Evolutionary conservation across 2,113 vertebrate genomes (phyloP).

Genomic region (Pachyramphus minor): DNA sequence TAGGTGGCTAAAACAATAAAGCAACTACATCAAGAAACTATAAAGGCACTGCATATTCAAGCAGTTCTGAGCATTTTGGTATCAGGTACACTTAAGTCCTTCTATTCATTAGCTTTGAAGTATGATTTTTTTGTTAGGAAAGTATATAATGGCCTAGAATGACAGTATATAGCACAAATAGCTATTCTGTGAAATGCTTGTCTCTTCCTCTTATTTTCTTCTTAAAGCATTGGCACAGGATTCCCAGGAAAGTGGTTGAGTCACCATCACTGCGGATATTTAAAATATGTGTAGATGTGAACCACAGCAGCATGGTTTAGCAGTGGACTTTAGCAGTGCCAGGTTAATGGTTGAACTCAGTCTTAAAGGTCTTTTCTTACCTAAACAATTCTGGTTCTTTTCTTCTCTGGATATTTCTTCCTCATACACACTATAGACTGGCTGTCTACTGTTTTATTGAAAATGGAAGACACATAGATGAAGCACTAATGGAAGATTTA

Average conservation of each 20-base stretch:
- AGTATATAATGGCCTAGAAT: not conserved
- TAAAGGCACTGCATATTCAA: not conserved
- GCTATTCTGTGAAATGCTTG: not conserved
- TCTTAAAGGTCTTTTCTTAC: not conserved
- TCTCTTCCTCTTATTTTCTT: not conserved
- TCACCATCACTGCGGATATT: not conserved
- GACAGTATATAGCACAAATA: not conserved
- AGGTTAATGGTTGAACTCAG: not conserved
- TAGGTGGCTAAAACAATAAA: not conserved
- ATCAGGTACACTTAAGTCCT: not conserved
- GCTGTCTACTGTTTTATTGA: not conserved
- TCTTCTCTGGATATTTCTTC: not conserved
- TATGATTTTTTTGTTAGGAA: not conserved
- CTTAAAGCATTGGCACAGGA: not conserved
- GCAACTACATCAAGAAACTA: not conserved
- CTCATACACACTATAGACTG: not conserved
- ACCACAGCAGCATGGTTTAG: not conserved
- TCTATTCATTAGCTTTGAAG: not conserved
- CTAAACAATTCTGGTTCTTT: not conserved
- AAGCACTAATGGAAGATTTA: not conserved
- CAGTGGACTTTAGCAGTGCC: not conserved
- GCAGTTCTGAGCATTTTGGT: not conserved
- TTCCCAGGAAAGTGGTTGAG: not conserved
- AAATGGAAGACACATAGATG: not conserved
- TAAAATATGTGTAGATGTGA: not conserved